Percentiles rank a stretch among this genome's conserved stretches.
Evolutionary conservation across 2,888 invertebrate genomes (phyloP).

Genomic region (Adelphocoris suturalis): DNA sequence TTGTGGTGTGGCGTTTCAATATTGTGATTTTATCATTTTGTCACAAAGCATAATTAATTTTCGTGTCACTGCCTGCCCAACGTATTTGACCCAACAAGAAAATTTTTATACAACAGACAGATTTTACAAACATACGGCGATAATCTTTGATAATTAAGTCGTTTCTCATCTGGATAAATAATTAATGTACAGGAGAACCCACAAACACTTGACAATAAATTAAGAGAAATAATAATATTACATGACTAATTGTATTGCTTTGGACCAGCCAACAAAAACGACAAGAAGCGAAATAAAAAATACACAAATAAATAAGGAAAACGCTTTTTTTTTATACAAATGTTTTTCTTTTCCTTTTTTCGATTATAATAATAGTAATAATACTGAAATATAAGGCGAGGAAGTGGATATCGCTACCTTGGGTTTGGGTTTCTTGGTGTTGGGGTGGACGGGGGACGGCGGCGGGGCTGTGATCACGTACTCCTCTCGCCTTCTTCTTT

Average conservation of each 20-base stretch:
- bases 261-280: not conserved
- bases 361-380: conserved; percentile 28
- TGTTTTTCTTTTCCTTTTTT: conserved; percentile 17
- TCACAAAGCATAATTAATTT: too few relatives aligned
- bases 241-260: not conserved
- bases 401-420: conserved; percentile 69
- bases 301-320: not conserved
- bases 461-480: conserved; percentile 83
- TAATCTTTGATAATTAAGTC: too few relatives aligned
- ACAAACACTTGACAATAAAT: too few relatives aligned
- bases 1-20: too few relatives aligned
- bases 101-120: too few relatives aligned
- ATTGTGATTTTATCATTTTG: too few relatives aligned
- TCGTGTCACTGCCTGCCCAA: too few relatives aligned
- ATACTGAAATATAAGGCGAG: conserved; percentile 41
- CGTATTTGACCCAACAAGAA: too few relatives aligned
- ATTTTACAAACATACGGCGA: too few relatives aligned
- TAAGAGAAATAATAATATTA: too few relatives aligned
- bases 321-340: not conserved
- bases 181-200: too few relatives aligned
- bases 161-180: too few relatives aligned
- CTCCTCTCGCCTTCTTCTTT: conserved; percentile 78
- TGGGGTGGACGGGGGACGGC: conserved; percentile 84
- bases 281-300: not conserved
- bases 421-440: conserved; percentile 66